phyloP scores from a whole-genome alignment of 2,797 vertebrate species.

The Peromyscus melanophrys region DNA sequence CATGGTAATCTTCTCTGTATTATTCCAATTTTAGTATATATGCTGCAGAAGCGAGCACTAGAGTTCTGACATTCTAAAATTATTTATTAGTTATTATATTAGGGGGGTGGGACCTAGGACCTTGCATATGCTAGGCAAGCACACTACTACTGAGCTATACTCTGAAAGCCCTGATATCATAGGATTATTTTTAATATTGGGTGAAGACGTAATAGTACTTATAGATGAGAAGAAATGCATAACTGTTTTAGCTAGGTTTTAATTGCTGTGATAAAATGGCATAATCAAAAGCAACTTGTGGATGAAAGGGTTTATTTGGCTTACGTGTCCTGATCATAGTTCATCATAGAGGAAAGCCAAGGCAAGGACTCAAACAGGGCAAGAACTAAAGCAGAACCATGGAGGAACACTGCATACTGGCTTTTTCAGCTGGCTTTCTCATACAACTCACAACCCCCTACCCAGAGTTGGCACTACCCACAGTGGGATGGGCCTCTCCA shows the following conservation, averaged over 20 bases:
- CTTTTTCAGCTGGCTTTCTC: not conserved
- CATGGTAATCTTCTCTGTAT: not conserved
- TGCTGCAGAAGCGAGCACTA: not conserved
- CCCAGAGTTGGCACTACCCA: not conserved
- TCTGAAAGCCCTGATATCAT: not conserved
- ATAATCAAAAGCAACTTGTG: not conserved
- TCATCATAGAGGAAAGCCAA: not conserved
- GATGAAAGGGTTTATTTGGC: not conserved
- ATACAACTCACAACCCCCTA: not conserved
- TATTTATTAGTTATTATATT: not conserved
- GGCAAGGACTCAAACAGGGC: not conserved
- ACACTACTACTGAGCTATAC: not conserved
- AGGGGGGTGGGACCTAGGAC: not conserved
- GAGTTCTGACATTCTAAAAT: not conserved
- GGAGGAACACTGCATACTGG: not conserved
- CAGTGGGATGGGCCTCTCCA: not conserved
- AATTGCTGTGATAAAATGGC: not conserved
- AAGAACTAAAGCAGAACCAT: not conserved
- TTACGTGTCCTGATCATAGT: not conserved
- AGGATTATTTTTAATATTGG: slow-evolving; percentile 29
- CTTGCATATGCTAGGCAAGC: not conserved
- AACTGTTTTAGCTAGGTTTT: not conserved
- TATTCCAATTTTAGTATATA: not conserved
- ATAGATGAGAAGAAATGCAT: slow-evolving; percentile 45
- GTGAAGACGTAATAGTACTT: slow-evolving; percentile 37